Evolutionary conservation across 2,888 invertebrate species (phyloP).

Genomic region (Phalangium opilio): DNA sequence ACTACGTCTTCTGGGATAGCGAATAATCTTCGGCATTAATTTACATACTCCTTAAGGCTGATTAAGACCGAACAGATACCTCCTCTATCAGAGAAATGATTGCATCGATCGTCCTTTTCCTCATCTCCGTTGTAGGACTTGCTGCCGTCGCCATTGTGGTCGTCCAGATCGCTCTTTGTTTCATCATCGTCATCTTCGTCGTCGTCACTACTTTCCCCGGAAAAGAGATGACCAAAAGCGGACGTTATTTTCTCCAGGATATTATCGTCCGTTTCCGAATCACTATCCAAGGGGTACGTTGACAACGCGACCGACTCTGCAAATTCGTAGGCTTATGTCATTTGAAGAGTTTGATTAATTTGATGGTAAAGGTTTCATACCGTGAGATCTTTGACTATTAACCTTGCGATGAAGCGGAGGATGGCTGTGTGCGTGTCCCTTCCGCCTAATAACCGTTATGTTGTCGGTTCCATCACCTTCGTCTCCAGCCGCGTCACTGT

Average conservation of each 20-base stretch:
- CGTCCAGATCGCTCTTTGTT: constrained; percentile 4
- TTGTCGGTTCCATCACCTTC: constrained; percentile 30
- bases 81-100: no score
- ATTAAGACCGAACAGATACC: no score
- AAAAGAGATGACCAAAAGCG: constrained; percentile 60
- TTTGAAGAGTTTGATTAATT: no score
- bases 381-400: constrained; percentile 17
- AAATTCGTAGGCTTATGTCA: no score
- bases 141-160: no score
- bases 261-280: constrained; percentile 55
- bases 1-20: constrained; percentile 6
- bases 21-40: no score
- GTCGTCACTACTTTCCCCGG: constrained; percentile 46
- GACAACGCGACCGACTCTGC: constrained; percentile 21
- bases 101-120: no score
- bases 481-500: constrained; percentile 26
- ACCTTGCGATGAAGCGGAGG: no score
- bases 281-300: constrained; percentile 39
- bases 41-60: no score
- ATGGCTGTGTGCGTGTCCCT: constrained; percentile 7
- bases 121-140: no score
- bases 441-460: constrained; percentile 28
- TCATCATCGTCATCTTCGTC: constrained; percentile 34
- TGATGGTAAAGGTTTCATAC: constrained; percentile 5
- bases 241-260: constrained; percentile 51